Conservation (phyloP, 2,888 invertebrate species). For the Eilema depressum region DNA sequence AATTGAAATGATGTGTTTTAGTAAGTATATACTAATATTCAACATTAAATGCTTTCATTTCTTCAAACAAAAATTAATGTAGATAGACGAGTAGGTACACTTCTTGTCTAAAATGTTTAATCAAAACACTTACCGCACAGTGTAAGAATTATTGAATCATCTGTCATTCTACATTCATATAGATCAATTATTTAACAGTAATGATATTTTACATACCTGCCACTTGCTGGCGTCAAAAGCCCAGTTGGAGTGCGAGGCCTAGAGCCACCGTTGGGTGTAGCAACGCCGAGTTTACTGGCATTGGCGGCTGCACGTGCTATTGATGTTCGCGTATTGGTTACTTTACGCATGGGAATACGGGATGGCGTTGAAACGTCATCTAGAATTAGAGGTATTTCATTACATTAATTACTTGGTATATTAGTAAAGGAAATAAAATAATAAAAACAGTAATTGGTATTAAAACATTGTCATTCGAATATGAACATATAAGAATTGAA, state of each 20-base stretch:
- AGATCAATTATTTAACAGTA: conserved; percentile 6
- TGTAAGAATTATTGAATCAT: neutral
- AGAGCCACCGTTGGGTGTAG: conserved; percentile 88
- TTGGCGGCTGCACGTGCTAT: conserved; percentile 87
- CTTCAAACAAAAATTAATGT: conserved; percentile 25
- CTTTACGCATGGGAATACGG: conserved; percentile 92
- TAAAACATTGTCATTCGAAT: neutral
- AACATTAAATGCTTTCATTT: conserved; percentile 12
- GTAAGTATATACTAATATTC: neutral
- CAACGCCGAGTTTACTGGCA: conserved; percentile 87
- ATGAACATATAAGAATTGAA: neutral
- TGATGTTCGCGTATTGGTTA: conserved; percentile 87
- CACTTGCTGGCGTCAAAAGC: conserved; percentile 91
- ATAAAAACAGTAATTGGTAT: neutral
- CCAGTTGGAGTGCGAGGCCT: conserved; percentile 93
- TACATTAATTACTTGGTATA: neutral
- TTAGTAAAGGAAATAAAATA: neutral
- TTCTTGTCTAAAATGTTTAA: neutral
- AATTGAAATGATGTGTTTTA: neutral
- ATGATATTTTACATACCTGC: conserved; percentile 86
- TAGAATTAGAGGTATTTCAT: conserved; percentile 53
- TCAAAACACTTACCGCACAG: neutral
- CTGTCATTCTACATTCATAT: conserved; percentile 27
- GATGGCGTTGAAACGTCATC: conserved; percentile 92
- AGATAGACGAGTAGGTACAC: conserved; percentile 12